Evolutionary conservation across 1,140 invertebrate genomes (phyloP).

Genomic region (Drosophila nannoptera): DNA sequence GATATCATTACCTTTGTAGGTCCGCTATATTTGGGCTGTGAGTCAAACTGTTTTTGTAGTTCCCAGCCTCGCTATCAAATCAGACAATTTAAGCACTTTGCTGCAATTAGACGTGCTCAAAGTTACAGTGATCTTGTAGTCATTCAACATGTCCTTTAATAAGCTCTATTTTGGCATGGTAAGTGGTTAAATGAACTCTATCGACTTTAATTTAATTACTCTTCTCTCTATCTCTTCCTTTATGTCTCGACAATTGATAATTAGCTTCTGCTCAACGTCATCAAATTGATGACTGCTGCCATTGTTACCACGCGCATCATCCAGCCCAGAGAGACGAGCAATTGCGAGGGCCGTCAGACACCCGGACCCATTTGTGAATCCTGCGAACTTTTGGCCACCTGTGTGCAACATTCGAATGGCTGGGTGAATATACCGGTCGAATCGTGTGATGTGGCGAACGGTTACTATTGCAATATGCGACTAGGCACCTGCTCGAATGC

Average conservation of each 20-base stretch:
- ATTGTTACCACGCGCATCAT: slow-evolving; percentile 51
- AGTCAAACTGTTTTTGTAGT: slow-evolving; percentile 42
- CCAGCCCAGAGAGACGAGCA: slow-evolving; percentile 65
- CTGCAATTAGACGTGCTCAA: slow-evolving; percentile 42
- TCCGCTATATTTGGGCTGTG: slow-evolving; percentile 50
- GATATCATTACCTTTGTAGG: slow-evolving; percentile 48
- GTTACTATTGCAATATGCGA: slow-evolving; percentile 71
- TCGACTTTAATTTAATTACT: neutral
- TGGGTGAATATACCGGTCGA: slow-evolving; percentile 78
- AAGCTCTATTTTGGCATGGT: slow-evolving; percentile 47
- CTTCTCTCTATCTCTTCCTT: neutral
- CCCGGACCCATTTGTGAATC: slow-evolving; percentile 75
- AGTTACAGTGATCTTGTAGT: neutral
- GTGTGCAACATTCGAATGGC: slow-evolving; percentile 69
- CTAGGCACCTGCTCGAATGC: slow-evolving; percentile 65
- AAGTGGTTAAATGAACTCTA: slow-evolving; percentile 3
- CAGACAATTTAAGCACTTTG: slow-evolving; percentile 49
- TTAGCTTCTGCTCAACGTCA: slow-evolving; percentile 49
- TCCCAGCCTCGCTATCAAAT: slow-evolving; percentile 38
- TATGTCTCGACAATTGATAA: too few relatives aligned
- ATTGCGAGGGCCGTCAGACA: slow-evolving; percentile 62
- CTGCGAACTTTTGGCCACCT: slow-evolving; percentile 72
- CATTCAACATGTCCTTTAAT: slow-evolving; percentile 44
- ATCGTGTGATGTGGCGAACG: slow-evolving; percentile 70
- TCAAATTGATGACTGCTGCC: slow-evolving; percentile 21